These are phyloP conservation scores for Porites divaricata DNA, from an alignment of 92 coral and sea anemone genomes.

Conservation along the genomic window DNA sequence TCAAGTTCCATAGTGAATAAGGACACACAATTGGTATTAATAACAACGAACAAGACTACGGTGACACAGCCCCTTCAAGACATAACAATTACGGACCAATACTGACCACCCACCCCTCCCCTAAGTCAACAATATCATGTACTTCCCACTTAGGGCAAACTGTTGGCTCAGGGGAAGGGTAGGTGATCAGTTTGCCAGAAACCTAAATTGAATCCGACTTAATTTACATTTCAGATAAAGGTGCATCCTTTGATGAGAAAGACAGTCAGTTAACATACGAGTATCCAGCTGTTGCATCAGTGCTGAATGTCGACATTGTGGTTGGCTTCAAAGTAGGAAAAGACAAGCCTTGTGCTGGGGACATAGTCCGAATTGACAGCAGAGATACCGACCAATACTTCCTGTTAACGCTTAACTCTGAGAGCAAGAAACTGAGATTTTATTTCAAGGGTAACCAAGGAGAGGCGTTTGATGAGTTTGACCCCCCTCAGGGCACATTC, in stretches of 20 bases:
- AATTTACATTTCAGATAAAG: slow-evolving; percentile 58
- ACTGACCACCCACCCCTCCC: no score
- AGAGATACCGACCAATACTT: slow-evolving; percentile 13
- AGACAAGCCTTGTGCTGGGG: slow-evolving; percentile 64
- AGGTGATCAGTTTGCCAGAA: no score
- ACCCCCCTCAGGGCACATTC: slow-evolving; percentile 49
- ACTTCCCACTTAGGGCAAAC: no score
- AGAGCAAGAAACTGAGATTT: slow-evolving; percentile 45
- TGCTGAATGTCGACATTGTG: slow-evolving; percentile 69
- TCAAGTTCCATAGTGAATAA: no score
- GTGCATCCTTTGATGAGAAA: slow-evolving; percentile 68
- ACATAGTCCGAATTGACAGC: slow-evolving; percentile 63
- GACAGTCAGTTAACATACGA: slow-evolving; percentile 61
- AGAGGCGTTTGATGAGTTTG: slow-evolving; percentile 15
- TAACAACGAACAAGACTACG: no score
- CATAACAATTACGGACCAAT: no score
- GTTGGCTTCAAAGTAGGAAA: slow-evolving; percentile 65
- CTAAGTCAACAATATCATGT: no score
- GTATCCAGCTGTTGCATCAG: slow-evolving; percentile 29
- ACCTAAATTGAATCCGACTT: no score
- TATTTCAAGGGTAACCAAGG: slow-evolving; percentile 29
- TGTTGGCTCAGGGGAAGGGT: no score
- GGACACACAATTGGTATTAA: no score
- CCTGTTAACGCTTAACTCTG: slow-evolving; percentile 39
- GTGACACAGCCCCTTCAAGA: no score